Evolutionary conservation across 2,888 invertebrate genomes (phyloP), one percentile per base, ranked within the genome.

Genomic region (Aelia acuminata): DNA sequence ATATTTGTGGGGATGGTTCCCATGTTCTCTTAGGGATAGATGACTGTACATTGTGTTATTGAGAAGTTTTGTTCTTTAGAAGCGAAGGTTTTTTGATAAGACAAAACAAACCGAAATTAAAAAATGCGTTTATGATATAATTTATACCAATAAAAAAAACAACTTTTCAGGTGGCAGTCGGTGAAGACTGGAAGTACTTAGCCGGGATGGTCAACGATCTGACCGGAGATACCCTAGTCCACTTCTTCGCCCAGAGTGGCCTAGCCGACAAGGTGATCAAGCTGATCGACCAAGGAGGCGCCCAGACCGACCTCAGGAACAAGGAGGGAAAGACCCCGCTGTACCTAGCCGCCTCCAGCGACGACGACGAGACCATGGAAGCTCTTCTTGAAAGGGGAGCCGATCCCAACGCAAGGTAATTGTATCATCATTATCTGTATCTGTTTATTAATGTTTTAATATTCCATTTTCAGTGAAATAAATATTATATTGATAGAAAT

Each of bases 291-390:
- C n/a, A 18, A 63, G 86, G 86, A 3, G 63, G 86, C 39, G 86
- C 86, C 39, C 86, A 86, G n/a, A 86, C 86, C 15, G 86, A 86
- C 63, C 15, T n/a, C n/a, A 86, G 86, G 63, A 87, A 87, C 49
- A 48, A 22, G 1, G 49, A 80, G 13, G 87, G 87, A 1, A 43
- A 80, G 50, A 87, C 75, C 8, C 87, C 87, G 4, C 87, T 87
- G 10, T 87, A 87, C 49, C 13, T 47, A n/a, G 87, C 87, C 1
- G 87, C 87, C 20, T 70, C 87, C 2, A 18, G 22, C 20, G 87
- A 75, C 22, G 86, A 86, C 63, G 22, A 35, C 2, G 43, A 53
- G 0, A 53, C 53, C 57, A 86, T 86, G 86, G 22, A 43, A 18
- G 86, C 31, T 43, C 47, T 86, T 20, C 86, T 53, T 4, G 15